Conservation (phyloP, 2,797 vertebrate genomes). For the Mus minutoides region DNA sequence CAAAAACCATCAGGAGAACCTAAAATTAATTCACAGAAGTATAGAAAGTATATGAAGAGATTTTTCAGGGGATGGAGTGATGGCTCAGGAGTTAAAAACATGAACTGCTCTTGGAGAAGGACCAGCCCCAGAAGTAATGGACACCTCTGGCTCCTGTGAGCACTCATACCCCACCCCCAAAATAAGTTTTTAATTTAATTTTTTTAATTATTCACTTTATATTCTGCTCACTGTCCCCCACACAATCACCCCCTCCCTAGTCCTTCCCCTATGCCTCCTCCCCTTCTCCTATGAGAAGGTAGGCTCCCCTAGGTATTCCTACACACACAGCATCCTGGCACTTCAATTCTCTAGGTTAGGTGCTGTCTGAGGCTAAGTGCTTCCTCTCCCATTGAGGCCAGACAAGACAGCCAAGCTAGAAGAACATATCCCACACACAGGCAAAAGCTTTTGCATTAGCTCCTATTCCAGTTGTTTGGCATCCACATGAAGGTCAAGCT, state of each 20-base stretch:
- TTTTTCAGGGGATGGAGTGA: neutral
- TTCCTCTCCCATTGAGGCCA: neutral
- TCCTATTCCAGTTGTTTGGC: neutral
- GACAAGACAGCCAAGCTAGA: neutral
- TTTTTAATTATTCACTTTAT: neutral
- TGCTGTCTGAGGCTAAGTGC: neutral
- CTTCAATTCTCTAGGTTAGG: neutral
- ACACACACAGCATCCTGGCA: neutral
- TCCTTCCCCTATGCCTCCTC: neutral
- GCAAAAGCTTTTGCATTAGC: neutral
- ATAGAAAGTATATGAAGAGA: neutral
- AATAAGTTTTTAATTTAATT: neutral
- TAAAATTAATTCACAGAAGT: neutral
- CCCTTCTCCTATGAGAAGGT: neutral
- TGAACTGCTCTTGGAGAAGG: neutral
- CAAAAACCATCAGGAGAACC: neutral
- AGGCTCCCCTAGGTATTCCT: neutral
- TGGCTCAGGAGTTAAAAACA: neutral
- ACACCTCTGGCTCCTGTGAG: neutral
- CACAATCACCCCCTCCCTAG: neutral
- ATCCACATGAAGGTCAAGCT: neutral
- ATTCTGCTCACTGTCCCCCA: neutral
- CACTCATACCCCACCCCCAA: neutral
- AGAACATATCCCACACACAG: neutral
- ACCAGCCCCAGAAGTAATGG: neutral